phyloP scores from a whole-genome alignment of 2,888 invertebrate species.

The Sycophila texana region DNA sequence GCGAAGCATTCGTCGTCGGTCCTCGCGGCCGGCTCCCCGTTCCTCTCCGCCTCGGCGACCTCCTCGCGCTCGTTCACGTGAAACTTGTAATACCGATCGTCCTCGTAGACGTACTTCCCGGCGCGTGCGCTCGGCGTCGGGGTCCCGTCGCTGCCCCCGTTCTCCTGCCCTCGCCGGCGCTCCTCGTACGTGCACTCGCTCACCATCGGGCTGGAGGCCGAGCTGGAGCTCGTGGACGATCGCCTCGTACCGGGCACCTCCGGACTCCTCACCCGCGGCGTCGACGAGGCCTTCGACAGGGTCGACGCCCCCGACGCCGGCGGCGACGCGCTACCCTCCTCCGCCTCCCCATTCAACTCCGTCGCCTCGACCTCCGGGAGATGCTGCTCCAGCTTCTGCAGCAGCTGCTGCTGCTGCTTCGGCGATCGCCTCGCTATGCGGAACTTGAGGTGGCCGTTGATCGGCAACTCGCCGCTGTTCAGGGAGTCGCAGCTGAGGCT shows the following conservation, averaged over 20 bases:
- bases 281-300: conserved; percentile 64
- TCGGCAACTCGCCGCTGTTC: conserved; percentile 83
- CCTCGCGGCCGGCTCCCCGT: conserved; percentile 55
- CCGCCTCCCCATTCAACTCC: conserved; percentile 52
- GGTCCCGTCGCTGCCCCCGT: conserved; percentile 62
- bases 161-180: conserved; percentile 76
- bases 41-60: conserved; percentile 59
- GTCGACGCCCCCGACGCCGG: conserved; percentile 59
- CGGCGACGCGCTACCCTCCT: conserved; percentile 49
- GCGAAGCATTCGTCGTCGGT: conserved; percentile 83
- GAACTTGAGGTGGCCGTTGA: conserved; percentile 49
- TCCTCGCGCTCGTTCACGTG: conserved; percentile 84
- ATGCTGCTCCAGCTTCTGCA: background rate
- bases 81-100: conserved; percentile 89
- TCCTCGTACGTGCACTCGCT: conserved; percentile 84
- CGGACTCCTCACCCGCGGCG: conserved; percentile 66
- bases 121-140: conserved; percentile 54
- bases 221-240: conserved; percentile 21
- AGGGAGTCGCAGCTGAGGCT: conserved; percentile 90
- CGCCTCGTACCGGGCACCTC: conserved; percentile 55
- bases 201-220: conserved; percentile 76
- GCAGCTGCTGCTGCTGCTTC: conserved; percentile 28
- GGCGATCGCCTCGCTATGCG: conserved; percentile 11
- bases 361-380: conserved; percentile 43
- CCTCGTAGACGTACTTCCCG: conserved; percentile 80